Evolutionary conservation across 2,888 invertebrate species (phyloP), one percentile per base, ranked within the genome.

Genomic region (Noctua janthina): DNA sequence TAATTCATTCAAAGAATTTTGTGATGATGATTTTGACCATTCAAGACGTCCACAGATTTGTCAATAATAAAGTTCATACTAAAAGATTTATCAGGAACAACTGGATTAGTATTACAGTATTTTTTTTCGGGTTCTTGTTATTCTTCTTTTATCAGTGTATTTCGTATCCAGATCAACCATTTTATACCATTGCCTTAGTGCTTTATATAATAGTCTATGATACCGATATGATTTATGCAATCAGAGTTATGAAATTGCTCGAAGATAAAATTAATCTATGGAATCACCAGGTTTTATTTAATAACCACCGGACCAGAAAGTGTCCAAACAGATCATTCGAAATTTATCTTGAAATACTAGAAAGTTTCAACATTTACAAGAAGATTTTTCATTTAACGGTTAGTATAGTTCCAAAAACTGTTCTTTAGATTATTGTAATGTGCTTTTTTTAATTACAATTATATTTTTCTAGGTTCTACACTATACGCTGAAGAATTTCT

Each of bases 41-140:
- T 7, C 79, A 79, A 79, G 11, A 79, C 15, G n/a, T 79, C 3
- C 79, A 79, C 35, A 54, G 79, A 79, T 35, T 64, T 54, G 23
- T 64, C 0, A 79, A 54, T 7, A 51, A 64, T 10, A 15, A 54
- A 43, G 23, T 43, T 23, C 2, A 13, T 64, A 46, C 46, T n/a
- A 66, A 70, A 5, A 79, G 15, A n/a, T 79, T 70, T 46, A 23
- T 54, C 39, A 79, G 35, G 5, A 43, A 70, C 6, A 79, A 54
- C 54, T 79, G 79, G 79, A 70, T 79, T n/a, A 20, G 8, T 54
- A 15, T 54, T 6, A 29, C 20, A 0, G 23, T 23, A 0, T 49
- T 8, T 46, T 79, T 69, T 46, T 11, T 23, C 2, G 7, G 20
- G 10, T 69, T 15, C 7, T n/a, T 64, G 1, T 17, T 35, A 10